phyloP scores from a whole-genome alignment of 2,113 vertebrate species.

The Cynocephalus volans region DNA sequence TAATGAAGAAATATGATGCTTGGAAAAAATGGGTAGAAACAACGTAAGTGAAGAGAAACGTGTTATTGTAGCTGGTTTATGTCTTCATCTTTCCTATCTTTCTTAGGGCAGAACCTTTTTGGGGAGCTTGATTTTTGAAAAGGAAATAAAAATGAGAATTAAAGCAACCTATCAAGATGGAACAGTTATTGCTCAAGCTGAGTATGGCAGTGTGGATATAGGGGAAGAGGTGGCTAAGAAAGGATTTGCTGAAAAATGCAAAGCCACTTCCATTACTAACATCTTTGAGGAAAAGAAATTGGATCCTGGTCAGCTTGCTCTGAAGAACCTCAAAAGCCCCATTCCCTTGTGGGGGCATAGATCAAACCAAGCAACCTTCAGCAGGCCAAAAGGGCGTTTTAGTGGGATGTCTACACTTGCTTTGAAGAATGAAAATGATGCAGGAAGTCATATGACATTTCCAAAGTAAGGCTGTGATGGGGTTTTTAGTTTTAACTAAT shows the following conservation, averaged over 20 bases:
- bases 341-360: slow-evolving; percentile 74
- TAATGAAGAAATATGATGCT: slow-evolving; percentile 41
- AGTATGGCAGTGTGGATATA: slow-evolving; percentile 88
- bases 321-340: slow-evolving; percentile 75
- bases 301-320: slow-evolving; percentile 56
- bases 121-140: slow-evolving; percentile 90
- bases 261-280: slow-evolving; percentile 48
- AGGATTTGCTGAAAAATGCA: slow-evolving; percentile 88
- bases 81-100: slow-evolving; percentile 55
- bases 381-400: slow-evolving; percentile 66
- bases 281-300: slow-evolving; percentile 59
- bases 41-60: slow-evolving; percentile 55
- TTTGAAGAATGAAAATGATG: slow-evolving; percentile 78
- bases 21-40: slow-evolving; percentile 61
- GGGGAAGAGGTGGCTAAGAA: slow-evolving; percentile 91
- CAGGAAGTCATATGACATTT: slow-evolving; percentile 68
- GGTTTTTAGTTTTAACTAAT: slow-evolving; percentile 19
- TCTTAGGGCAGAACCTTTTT: slow-evolving; percentile 91
- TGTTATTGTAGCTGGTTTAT: slow-evolving; percentile 41
- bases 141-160: slow-evolving; percentile 89
- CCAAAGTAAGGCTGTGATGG: slow-evolving; percentile 82
- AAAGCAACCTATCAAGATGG: slow-evolving; percentile 89
- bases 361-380: slow-evolving; percentile 35
- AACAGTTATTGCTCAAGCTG: slow-evolving; percentile 88
- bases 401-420: slow-evolving; percentile 70